phyloP scores from a whole-genome alignment of 2,888 invertebrate species.

The Antheraea yamamai region DNA sequence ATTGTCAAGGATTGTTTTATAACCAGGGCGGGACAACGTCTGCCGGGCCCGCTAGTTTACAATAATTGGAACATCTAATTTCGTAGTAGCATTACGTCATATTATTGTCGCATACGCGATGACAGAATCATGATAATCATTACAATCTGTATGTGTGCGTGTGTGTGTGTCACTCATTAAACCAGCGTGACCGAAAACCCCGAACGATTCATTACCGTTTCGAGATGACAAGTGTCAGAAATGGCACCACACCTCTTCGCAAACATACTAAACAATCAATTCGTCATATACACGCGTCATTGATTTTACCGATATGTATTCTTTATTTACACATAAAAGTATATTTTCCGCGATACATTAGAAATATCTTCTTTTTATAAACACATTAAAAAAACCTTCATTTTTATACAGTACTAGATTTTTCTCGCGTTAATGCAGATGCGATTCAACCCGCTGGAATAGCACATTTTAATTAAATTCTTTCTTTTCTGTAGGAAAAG shows the following conservation, averaged over 20 bases:
- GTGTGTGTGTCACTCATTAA: constrained; percentile 8
- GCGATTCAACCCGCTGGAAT: background rate
- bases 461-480: background rate
- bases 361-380: too few relatives aligned
- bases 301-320: constrained; percentile 7
- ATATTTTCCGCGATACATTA: background rate
- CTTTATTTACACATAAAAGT: background rate
- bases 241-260: constrained; percentile 14
- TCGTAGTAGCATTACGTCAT: constrained; percentile 6
- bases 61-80: background rate
- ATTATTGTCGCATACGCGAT: background rate
- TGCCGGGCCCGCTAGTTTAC: too few relatives aligned
- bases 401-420: background rate
- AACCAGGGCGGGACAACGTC: too few relatives aligned
- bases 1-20: too few relatives aligned
- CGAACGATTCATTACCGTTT: constrained; percentile 9
- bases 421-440: background rate
- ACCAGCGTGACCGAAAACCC: background rate
- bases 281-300: constrained; percentile 17
- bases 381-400: too few relatives aligned
- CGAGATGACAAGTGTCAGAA: constrained; percentile 14
- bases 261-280: constrained; percentile 19
- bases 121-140: constrained; percentile 1
- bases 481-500: too few relatives aligned
- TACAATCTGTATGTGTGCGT: background rate